Base-by-base conservation (phyloP, 2,888 invertebrate species). In the Diadegma fenestrale region DNA sequence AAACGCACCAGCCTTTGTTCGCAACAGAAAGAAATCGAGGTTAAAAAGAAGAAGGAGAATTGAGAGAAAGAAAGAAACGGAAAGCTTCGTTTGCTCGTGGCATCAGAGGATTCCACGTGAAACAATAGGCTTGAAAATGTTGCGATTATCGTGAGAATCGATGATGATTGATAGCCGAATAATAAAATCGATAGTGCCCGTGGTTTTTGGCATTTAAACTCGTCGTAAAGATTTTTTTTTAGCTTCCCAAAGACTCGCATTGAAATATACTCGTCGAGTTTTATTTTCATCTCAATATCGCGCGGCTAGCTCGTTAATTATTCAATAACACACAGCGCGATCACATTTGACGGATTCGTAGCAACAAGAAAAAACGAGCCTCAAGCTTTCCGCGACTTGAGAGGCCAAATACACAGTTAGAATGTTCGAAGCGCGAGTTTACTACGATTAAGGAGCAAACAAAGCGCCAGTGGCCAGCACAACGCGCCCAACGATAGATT, bases 1-100 rank as follows among this genome's bases (percentile, higher is more conserved):
- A 92, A 93, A 92, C 91, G 91, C 92, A 93, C 92, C 93, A 93
- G 92, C 92, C 92, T 92, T 93, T 91, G 89, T 92, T 92, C 90
- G 91, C 90, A 91, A 90, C 91, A 90, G 89, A 89, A 90, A 33
- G 92, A 91, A 51, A 77, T 88, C 88, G 91, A 91, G 87, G 87
- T 77, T 86, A 82, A 78, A 73, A 75, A 64, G 17, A 82, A 82
- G 51, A 51, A 69, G 63, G 30, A 64, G 5, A 66, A 26, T 43
- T 26, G 2, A 45, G 43, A 26, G 22, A 43, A 17, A 6, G 22
- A 26, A 17, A 64, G 14, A 37, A 64, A 68, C 22, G 17, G 19
- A 3, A 22, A 17, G 8, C 26, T 26, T 58, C 26, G 26, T 43
- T 43, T 22, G 0, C 14, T 14, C 22, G 76, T 37, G 17, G 51